Percentiles rank a stretch among this genome's conserved stretches.
Evolutionary conservation across 2,888 invertebrate species (phyloP).

Genomic region (Drosophila buzzatii): DNA sequence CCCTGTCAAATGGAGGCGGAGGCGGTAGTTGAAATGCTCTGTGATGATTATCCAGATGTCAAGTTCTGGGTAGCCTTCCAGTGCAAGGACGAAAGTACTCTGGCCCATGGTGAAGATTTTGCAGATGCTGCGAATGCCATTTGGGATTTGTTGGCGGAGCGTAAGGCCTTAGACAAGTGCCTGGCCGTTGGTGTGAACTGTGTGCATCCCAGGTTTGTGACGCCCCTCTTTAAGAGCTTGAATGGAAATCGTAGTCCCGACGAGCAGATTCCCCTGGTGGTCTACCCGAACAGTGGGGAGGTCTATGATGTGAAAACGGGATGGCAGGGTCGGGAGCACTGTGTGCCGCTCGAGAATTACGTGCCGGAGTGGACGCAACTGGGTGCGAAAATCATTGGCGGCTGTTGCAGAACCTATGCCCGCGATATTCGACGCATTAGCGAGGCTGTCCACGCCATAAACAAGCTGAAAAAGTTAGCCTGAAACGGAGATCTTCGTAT

Average conservation of each 20-base stretch:
- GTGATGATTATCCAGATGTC: conserved; percentile 90
- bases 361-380: conserved; percentile 92
- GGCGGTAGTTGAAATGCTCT: conserved; percentile 91
- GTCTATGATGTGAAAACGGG: conserved; percentile 81
- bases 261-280: conserved; percentile 90
- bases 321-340: conserved; percentile 90
- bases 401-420: conserved; percentile 95
- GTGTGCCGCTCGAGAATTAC: conserved; percentile 90
- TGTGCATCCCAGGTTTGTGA: conserved; percentile 89
- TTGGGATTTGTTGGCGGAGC: conserved; percentile 87
- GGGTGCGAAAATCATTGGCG: conserved; percentile 94
- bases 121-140: conserved; percentile 90
- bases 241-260: conserved; percentile 85
- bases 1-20: conserved; percentile 95
- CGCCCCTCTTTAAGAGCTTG: conserved; percentile 87
- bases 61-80: conserved; percentile 96
- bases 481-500: conserved; percentile 19
- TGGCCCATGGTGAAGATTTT: conserved; percentile 93
- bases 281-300: conserved; percentile 96
- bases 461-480: conserved; percentile 60
- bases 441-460: conserved; percentile 81
- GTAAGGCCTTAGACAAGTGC: conserved; percentile 88
- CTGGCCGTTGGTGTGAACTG: conserved; percentile 97
- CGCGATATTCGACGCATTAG: conserved; percentile 91
- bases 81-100: conserved; percentile 89